Evolutionary conservation across 2,888 invertebrate genomes (phyloP).

Genomic region (Chrysolina oricalcia): DNA sequence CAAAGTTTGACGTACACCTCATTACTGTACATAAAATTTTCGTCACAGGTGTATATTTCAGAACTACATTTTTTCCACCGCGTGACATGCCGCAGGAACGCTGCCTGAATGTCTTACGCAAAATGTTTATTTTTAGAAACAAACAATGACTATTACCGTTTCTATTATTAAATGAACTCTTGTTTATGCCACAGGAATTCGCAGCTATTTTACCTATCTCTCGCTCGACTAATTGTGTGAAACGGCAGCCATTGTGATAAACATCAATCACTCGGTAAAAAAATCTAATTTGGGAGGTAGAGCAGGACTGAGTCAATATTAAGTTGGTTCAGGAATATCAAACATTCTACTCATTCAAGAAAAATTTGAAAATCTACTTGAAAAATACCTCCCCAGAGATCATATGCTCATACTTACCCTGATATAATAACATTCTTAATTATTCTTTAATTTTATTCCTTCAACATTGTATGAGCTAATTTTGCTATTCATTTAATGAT

Average conservation of each 20-base stretch:
- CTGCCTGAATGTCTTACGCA: conserved; percentile 16
- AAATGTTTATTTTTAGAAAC: conserved; percentile 28
- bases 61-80: conserved; percentile 4
- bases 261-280: not conserved
- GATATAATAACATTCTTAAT: too few species aligned
- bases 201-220: conserved; percentile 9
- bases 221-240: not conserved
- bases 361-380: too few species aligned
- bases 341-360: too few species aligned
- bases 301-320: not conserved
- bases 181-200: conserved; percentile 15
- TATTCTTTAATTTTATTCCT: too few species aligned
- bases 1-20: not conserved
- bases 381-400: too few species aligned
- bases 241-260: not conserved
- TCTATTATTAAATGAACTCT: conserved; percentile 28
- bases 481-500: too few species aligned
- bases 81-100: conserved; percentile 17
- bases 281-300: not conserved
- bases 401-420: too few species aligned
- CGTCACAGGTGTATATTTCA: conserved; percentile 16
- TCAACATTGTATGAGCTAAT: too few species aligned
- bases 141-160: conserved; percentile 25
- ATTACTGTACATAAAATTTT: not conserved
- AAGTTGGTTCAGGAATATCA: too few species aligned